Conservation (phyloP, 2,113 vertebrate species). For the Phaethon lepturus region DNA sequence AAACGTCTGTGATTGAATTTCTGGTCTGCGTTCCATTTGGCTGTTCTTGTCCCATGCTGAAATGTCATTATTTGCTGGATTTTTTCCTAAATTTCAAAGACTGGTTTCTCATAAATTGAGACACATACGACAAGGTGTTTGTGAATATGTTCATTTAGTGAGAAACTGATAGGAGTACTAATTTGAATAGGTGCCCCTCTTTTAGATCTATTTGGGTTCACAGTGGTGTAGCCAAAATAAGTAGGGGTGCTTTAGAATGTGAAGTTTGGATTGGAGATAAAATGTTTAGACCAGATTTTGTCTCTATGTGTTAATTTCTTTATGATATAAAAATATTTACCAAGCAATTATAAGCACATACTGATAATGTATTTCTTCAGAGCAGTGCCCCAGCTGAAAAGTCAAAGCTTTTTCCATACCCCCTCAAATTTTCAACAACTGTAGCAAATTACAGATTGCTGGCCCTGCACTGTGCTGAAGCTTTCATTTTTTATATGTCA, state of each 20-base stretch:
- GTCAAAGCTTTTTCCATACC: not conserved
- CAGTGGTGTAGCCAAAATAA: not conserved
- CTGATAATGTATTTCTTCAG: not conserved
- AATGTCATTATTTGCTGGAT: constrained; percentile 8
- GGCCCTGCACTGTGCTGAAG: not conserved
- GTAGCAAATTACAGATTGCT: not conserved
- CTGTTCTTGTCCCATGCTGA: not conserved
- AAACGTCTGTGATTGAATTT: not conserved
- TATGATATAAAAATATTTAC: not conserved
- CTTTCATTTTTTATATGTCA: not conserved
- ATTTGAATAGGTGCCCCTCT: not conserved
- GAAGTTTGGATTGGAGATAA: constrained; percentile 14
- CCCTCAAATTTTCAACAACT: not conserved
- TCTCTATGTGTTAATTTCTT: constrained; percentile 41
- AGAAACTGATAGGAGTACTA: not conserved
- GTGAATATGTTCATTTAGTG: not conserved
- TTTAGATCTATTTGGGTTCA: not conserved
- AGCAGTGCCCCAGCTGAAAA: not conserved
- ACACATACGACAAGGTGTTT: not conserved
- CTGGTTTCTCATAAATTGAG: not conserved
- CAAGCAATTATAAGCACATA: not conserved
- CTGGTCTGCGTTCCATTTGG: constrained; percentile 23
- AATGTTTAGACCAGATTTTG: not conserved
- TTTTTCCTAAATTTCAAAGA: not conserved
- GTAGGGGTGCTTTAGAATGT: not conserved